Evolutionary conservation across 2,888 invertebrate genomes (phyloP), one percentile per base, ranked within the genome.

Genomic region (Drosophila yooni): DNA sequence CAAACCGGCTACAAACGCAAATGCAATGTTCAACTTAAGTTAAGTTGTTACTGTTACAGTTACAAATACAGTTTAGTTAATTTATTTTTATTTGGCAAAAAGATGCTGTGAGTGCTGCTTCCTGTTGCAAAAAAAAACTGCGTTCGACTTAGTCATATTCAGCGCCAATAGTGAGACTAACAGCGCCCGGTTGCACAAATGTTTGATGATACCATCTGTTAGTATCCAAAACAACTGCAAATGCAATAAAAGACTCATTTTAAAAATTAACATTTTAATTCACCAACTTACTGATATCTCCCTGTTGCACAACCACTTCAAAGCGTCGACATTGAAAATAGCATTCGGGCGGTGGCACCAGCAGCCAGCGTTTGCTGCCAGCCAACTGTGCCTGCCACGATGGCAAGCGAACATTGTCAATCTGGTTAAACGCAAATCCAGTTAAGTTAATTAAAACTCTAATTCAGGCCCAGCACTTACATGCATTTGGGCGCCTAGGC

Each of bases 181-280:
- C 95, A 82, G 97, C 97, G 25, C 97, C 96, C 0, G 98, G 97
- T 53, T 97, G 94, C 68, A 98, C 97, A 83, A 95, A 94, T 0
- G 99, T 99, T 92, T 97, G 96, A 94, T 99, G 99, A 92, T 97
- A 99, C 99, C 99, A 99, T 65, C 96, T 95, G 92, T 99, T 99
- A 0, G 99, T 99, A 92, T 99, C 97, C 89, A 99, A 94, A 56
- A 98, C 96, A 94, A 99, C 98, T 98, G 94, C 5, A 94, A 94
- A 25, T 53, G 5, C 7, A 10, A 40, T 59, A 21, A 27, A 33
- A 40, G 0, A 7, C 13, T 18, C 4, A 50, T 31, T 21, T 13
- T 0, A 7, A 36, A 4, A 0, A 21, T 11, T 6, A 10, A 0
- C 3, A 25, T 53, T 48, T 38, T 11, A 7, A 3, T 18, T 3